Percentiles rank a stretch among this genome's conserved stretches.
Evolutionary conservation across 2,113 vertebrate genomes (phyloP).

Genomic region (Nesoenas mayeri): DNA sequence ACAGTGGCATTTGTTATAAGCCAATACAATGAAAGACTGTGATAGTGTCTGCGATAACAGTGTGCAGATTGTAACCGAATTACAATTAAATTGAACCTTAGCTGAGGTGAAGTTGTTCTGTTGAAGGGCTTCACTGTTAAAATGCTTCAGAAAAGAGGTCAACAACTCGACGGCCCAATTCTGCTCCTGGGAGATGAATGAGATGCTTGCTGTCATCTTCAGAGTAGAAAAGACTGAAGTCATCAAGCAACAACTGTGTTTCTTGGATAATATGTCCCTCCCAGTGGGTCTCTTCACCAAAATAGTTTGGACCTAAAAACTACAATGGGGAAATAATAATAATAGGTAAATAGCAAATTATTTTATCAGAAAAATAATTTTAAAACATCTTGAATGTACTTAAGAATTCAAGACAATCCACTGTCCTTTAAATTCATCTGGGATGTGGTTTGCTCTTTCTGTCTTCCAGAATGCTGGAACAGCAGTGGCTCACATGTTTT

Average conservation of each 20-base stretch:
- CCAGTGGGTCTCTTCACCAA: not conserved
- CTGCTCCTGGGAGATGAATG: not conserved
- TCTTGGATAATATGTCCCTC: not conserved
- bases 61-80: not conserved
- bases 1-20: slow-evolving; percentile 29
- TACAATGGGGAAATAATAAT: not conserved
- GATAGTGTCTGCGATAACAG: slow-evolving; percentile 17
- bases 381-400: not conserved
- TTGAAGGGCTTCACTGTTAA: not conserved
- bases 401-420: not conserved
- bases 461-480: not conserved
- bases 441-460: not conserved
- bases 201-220: not conserved
- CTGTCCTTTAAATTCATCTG: not conserved
- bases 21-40: slow-evolving; percentile 26
- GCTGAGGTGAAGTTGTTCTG: slow-evolving; percentile 9
- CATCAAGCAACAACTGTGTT: not conserved
- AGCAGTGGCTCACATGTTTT: not conserved
- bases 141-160: not conserved
- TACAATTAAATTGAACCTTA: slow-evolving; percentile 2
- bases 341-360: not conserved
- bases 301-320: not conserved
- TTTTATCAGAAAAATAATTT: not conserved
- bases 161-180: not conserved
- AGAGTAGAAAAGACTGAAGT: not conserved